phyloP scores from a whole-genome alignment of 2,888 invertebrate genomes.

The Dimorphilus gyrociliatus region DNA sequence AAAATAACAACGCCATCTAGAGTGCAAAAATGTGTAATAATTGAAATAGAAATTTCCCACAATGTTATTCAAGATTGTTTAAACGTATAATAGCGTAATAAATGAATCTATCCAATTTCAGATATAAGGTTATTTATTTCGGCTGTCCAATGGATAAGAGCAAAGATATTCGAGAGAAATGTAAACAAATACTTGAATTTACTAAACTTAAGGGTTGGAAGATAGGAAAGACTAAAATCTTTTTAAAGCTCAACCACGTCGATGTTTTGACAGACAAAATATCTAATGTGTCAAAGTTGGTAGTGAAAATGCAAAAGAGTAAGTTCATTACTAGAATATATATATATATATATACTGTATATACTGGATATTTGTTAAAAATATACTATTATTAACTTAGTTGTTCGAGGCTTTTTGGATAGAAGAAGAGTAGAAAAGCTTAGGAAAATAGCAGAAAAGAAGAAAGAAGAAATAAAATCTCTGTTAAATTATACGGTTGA shows the following conservation, averaged over 20 bases:
- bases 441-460: slow-evolving; percentile 12
- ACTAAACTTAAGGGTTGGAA: slow-evolving; percentile 23
- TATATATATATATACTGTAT: not conserved
- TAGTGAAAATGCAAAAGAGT: slow-evolving; percentile 24
- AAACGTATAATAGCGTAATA: no score
- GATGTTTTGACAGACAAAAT: slow-evolving; percentile 25
- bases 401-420: slow-evolving; percentile 17
- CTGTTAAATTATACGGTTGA: slow-evolving; percentile 12
- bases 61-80: no score
- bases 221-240: slow-evolving; percentile 31
- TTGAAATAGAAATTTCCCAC: no score
- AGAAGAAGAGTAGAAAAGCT: slow-evolving; percentile 11
- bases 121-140: no score
- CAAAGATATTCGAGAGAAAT: no score
- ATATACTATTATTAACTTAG: not conserved
- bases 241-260: slow-evolving; percentile 28
- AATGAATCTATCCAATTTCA: no score
- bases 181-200: slow-evolving; percentile 21
- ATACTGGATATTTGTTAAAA: no score
- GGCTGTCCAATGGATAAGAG: no score
- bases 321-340: slow-evolving; percentile 1
- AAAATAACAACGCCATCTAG: no score
- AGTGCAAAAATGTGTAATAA: no score
- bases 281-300: slow-evolving; percentile 18
- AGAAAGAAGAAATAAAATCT: slow-evolving; percentile 13